phyloP scores from a whole-genome alignment of 2,888 invertebrate species.

The Drosophila neonasuta region DNA sequence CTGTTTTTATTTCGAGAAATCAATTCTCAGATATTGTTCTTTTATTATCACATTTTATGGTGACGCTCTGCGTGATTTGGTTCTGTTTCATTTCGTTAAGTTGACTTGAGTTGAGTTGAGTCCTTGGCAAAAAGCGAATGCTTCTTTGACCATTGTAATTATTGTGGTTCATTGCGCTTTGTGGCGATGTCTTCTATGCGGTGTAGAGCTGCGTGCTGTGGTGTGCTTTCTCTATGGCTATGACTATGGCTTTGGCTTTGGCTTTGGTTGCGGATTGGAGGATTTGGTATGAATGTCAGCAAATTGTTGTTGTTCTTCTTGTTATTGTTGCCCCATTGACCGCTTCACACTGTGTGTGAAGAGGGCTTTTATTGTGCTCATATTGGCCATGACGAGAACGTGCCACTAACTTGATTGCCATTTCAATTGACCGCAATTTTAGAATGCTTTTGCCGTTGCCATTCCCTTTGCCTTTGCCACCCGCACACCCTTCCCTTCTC shows the following conservation, averaged over 20 bases:
- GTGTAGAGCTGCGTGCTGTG: conserved; percentile 11
- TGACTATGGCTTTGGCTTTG: conserved; percentile 13
- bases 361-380: conserved; percentile 52
- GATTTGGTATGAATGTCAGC: conserved; percentile 51
- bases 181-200: conserved; percentile 32
- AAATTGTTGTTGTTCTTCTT: conserved; percentile 41
- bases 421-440: conserved; percentile 77
- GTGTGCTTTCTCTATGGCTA: conserved; percentile 6
- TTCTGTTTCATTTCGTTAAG: conserved; percentile 50
- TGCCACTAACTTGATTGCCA: conserved; percentile 77
- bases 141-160: conserved; percentile 50
- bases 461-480: not conserved
- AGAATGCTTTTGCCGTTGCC: conserved; percentile 57
- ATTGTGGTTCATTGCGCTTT: conserved; percentile 59
- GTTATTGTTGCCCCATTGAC: conserved; percentile 19
- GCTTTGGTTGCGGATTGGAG: conserved; percentile 8
- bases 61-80: conserved; percentile 46
- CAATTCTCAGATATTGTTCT: conserved; percentile 6
- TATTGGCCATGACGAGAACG: conserved; percentile 67
- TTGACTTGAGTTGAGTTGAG: conserved; percentile 23
- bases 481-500: not conserved
- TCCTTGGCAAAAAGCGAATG: conserved; percentile 31
- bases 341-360: conserved; percentile 29
- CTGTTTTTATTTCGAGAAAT: not conserved
- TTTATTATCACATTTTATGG: conserved; percentile 33